These are phyloP conservation scores for Ceratosolen fusciceps DNA, from an alignment of 1,140 invertebrate species.

Conservation along the genomic window DNA sequence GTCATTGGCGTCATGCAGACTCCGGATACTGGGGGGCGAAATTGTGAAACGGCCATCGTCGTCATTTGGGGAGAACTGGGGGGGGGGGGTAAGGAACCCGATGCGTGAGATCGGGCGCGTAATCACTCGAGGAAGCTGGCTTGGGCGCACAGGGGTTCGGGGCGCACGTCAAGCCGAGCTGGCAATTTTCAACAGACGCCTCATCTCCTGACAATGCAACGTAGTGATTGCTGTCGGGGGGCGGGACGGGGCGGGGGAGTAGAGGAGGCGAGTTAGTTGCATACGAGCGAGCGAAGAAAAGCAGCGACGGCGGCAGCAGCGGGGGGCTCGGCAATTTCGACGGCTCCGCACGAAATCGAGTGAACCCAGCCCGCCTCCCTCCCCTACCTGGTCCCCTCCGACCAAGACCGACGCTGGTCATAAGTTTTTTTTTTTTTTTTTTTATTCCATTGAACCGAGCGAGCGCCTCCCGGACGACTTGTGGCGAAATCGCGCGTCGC, in stretches of 20 bases:
- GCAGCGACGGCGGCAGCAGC: too few species aligned
- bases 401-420: too few species aligned
- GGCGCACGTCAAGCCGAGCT: not conserved
- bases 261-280: not conserved
- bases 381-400: too few species aligned
- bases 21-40: not conserved
- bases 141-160: not conserved
- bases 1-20: conserved; percentile 26
- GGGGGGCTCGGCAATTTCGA: too few species aligned
- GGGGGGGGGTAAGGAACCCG: not conserved
- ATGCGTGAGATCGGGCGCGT: conserved; percentile 27
- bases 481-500: too few species aligned
- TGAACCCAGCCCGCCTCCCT: too few species aligned
- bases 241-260: too few species aligned
- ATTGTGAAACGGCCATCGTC: conserved; percentile 10
- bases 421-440: not conserved
- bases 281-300: not conserved
- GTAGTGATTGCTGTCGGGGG: too few species aligned
- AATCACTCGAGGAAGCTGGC: conserved; percentile 3
- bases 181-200: conserved; percentile 24
- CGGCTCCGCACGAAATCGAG: too few species aligned
- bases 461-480: too few species aligned
- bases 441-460: not conserved
- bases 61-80: too few species aligned
- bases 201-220: too few species aligned